Evolutionary conservation across 1,140 invertebrate species (phyloP).

Genomic region (Hypothenemus hampei): DNA sequence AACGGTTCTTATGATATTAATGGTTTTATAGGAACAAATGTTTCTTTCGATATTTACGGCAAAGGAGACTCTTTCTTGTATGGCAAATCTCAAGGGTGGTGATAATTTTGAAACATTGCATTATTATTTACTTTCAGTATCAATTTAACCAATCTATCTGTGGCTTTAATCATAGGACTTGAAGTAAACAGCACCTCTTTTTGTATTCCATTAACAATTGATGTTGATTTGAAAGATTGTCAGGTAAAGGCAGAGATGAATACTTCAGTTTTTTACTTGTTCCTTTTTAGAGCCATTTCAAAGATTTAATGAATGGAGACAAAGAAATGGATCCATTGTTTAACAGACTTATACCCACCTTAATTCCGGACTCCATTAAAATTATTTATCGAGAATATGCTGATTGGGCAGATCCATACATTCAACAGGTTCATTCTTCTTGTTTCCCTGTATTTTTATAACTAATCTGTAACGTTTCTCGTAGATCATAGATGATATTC

Average conservation of each 20-base stretch:
- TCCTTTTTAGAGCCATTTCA: conserved; percentile 16
- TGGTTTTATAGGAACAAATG: conserved; percentile 10
- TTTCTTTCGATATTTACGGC: conserved; percentile 15
- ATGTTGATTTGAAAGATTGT: conserved; percentile 2
- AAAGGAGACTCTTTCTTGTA: conserved; percentile 1
- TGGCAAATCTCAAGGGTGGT: neutral
- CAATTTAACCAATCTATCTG: conserved; percentile 6
- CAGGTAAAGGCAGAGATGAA: neutral
- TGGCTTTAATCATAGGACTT: neutral
- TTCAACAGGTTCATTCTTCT: conserved; percentile 1
- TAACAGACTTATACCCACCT: neutral
- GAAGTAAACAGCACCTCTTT: conserved; percentile 1
- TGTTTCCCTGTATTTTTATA: too few species aligned
- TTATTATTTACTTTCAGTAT: conserved; percentile 4
- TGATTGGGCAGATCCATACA: conserved; percentile 1
- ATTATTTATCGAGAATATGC: conserved; percentile 12
- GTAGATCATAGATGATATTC: too few species aligned
- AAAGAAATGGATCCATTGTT: conserved; percentile 15
- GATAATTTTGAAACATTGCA: neutral
- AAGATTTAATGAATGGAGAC: conserved; percentile 20
- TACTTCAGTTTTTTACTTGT: neutral
- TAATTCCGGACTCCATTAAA: conserved; percentile 8
- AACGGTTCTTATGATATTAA: conserved; percentile 10
- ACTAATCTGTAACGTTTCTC: too few species aligned
- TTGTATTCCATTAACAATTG: conserved; percentile 10